Evolutionary conservation across 2,113 vertebrate species (phyloP).

Genomic region (Colossoma macropomum): DNA sequence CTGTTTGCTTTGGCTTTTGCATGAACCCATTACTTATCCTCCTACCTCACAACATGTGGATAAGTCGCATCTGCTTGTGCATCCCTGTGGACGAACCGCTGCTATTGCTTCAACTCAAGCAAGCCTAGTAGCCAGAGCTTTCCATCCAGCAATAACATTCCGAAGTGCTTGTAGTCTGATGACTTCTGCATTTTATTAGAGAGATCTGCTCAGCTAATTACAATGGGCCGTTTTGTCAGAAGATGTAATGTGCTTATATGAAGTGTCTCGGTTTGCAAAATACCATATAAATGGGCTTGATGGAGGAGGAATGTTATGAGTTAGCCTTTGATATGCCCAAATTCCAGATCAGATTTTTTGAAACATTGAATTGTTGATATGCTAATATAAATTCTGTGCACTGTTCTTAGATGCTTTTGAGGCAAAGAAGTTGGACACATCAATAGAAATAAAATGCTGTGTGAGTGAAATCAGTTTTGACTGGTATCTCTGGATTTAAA

Average conservation of each 20-base stretch:
- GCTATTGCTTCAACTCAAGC: slow-evolving; percentile 11
- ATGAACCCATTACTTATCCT: slow-evolving; percentile 34
- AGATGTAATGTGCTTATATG: slow-evolving; percentile 14
- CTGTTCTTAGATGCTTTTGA: not conserved
- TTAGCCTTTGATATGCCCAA: not conserved
- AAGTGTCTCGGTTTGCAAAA: not conserved
- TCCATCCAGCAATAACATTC: slow-evolving; percentile 40
- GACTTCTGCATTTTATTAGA: slow-evolving; percentile 7
- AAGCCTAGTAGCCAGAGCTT: not conserved
- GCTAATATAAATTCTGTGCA: not conserved
- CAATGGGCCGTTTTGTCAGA: slow-evolving; percentile 7
- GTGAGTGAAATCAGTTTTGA: no score
- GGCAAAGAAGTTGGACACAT: not conserved
- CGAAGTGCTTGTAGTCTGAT: slow-evolving; percentile 23
- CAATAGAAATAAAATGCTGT: not conserved
- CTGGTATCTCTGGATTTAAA: not conserved
- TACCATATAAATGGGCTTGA: not conserved
- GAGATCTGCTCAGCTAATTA: slow-evolving; percentile 26
- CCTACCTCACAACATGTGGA: slow-evolving; percentile 22
- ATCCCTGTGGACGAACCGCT: not conserved
- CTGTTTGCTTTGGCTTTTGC: slow-evolving; percentile 32
- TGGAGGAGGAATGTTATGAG: not conserved
- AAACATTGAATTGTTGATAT: not conserved
- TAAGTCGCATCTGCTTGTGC: slow-evolving; percentile 9
- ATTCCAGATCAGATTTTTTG: slow-evolving; percentile 17